phyloP scores from a whole-genome alignment of 2,113 vertebrate species.

The Psammodynastes pulverulentus region DNA sequence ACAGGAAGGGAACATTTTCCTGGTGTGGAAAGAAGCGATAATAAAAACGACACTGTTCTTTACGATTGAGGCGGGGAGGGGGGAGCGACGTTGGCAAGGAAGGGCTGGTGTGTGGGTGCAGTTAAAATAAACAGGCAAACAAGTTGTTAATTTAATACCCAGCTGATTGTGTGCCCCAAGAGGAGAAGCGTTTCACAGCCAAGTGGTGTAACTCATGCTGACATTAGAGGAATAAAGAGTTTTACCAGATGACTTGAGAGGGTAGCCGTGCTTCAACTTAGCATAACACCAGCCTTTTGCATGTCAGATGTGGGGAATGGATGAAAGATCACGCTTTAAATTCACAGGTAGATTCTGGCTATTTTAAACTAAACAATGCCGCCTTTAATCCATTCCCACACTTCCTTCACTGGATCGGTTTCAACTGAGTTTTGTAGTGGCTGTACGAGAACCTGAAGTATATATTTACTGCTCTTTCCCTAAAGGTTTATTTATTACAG shows the following conservation, averaged over 20 bases:
- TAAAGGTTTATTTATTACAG: not conserved
- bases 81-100: too few species aligned
- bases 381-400: not conserved
- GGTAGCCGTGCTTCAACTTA: not conserved
- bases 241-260: conserved; percentile 10
- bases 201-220: not conserved
- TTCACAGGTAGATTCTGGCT: not conserved
- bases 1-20: not conserved
- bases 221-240: not conserved
- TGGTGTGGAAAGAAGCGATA: not conserved
- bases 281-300: not conserved
- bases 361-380: not conserved
- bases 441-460: conserved; percentile 40
- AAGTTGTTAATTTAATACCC: not conserved
- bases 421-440: conserved; percentile 41
- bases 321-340: not conserved
- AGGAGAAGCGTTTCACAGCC: not conserved
- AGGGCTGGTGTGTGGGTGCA: not conserved
- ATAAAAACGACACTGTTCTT: not conserved
- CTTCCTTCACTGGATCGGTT: conserved; percentile 29
- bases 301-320: not conserved
- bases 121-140: not conserved
- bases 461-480: conserved; percentile 38
- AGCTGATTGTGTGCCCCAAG: not conserved
- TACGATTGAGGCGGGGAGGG: not conserved